Conservation (phyloP, 1,140 invertebrate genomes). For the Stegodyphus mimosarum region DNA sequence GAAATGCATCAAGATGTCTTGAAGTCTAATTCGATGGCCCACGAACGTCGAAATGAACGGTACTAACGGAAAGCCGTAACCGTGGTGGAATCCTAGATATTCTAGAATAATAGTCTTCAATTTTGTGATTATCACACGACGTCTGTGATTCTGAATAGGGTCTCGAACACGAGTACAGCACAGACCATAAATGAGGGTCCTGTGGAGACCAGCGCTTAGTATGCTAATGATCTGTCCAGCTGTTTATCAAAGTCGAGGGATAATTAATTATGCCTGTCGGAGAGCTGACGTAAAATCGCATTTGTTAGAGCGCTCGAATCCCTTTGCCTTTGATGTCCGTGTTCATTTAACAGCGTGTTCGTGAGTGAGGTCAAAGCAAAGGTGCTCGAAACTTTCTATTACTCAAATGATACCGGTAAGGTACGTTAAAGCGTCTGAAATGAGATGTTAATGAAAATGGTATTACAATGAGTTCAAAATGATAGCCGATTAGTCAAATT, state of each 20-base stretch:
- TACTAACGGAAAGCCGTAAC: too few relatives aligned
- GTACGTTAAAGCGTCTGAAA: background rate
- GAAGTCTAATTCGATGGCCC: too few relatives aligned
- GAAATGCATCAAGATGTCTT: too few relatives aligned
- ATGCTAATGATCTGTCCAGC: conserved; percentile 32
- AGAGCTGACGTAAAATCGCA: conserved; percentile 28
- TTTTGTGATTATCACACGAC: conserved; percentile 7
- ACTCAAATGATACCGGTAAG: background rate
- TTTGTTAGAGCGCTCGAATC: conserved; percentile 18
- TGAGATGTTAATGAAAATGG: conserved; percentile 18
- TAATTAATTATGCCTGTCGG: conserved; percentile 30
- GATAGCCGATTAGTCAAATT: background rate
- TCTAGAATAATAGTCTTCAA: conserved; percentile 24
- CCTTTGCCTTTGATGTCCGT: conserved; percentile 25
- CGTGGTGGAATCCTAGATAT: background rate
- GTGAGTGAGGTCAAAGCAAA: background rate
- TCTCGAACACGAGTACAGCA: background rate
- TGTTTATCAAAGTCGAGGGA: conserved; percentile 28
- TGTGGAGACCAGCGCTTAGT: conserved; percentile 20
- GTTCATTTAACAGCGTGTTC: background rate
- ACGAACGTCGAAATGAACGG: too few relatives aligned
- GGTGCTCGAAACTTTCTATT: too few relatives aligned
- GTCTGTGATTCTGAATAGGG: conserved; percentile 13
- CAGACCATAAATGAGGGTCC: conserved; percentile 13
- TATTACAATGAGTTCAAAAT: conserved; percentile 6